These are phyloP conservation scores for Brachypteracias leptosomus DNA, from an alignment of 2,113 vertebrate genomes.

Conservation along the genomic window DNA sequence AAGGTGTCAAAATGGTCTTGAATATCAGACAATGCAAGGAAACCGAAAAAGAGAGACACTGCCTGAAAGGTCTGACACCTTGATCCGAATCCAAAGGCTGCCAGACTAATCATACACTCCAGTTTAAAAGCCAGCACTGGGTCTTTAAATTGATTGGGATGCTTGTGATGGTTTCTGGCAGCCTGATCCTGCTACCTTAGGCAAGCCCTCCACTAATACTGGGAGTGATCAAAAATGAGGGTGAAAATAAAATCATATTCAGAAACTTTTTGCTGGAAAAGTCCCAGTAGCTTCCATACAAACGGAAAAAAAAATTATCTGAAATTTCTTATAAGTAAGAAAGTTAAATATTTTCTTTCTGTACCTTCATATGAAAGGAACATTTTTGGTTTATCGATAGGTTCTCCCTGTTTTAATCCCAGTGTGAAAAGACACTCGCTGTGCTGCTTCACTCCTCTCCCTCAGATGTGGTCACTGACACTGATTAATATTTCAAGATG, in stretches of 20 bases:
- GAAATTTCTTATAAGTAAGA: neutral
- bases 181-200: neutral
- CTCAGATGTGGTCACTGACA: neutral
- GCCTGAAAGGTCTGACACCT: neutral
- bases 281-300: neutral
- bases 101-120: too few relatives aligned
- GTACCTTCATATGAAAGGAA: neutral
- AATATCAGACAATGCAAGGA: neutral
- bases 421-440: neutral
- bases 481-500: neutral
- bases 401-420: neutral
- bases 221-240: neutral
- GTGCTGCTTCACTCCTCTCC: neutral
- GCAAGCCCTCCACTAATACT: neutral
- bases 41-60: rapidly evolving
- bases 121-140: neutral
- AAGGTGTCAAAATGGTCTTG: neutral
- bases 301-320: neutral
- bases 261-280: neutral
- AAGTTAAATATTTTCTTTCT: neutral
- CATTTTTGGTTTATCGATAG: rapidly evolving
- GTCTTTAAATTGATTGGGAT: neutral
- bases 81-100: neutral
- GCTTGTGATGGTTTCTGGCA: neutral
- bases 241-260: neutral